Evolutionary conservation across 1,140 invertebrate species (phyloP).

Genomic region (Eurosta solidaginis): DNA sequence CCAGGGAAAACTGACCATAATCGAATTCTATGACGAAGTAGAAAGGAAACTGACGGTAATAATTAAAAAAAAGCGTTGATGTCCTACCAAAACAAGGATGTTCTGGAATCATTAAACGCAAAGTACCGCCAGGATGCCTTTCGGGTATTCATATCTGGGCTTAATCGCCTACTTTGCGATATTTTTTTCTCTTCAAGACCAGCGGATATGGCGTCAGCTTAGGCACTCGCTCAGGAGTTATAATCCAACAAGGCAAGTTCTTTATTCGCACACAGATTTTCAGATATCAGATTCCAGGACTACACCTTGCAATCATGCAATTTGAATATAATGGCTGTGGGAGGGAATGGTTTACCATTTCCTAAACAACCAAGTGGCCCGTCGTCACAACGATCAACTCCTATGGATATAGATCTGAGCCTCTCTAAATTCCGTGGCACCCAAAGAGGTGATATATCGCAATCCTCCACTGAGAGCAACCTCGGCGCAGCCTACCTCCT

Average conservation of each 20-base stretch:
- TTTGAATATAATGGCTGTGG: not conserved
- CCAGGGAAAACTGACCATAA: constrained; percentile 15
- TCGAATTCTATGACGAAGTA: constrained; percentile 33
- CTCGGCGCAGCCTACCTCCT: too few species aligned
- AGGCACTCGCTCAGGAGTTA: constrained; percentile 37
- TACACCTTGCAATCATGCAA: not conserved
- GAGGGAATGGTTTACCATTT: not conserved
- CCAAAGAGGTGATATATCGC: too few species aligned
- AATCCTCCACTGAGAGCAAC: too few species aligned
- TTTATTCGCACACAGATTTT: constrained; percentile 33
- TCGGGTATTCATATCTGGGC: constrained; percentile 33
- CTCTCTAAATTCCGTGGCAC: not conserved
- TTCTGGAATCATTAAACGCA: too few species aligned
- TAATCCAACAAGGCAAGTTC: constrained; percentile 36
- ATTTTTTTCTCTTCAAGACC: constrained; percentile 35
- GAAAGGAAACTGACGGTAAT: constrained; percentile 34
- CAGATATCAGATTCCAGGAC: constrained; percentile 17
- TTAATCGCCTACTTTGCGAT: constrained; percentile 17
- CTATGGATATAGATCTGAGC: not conserved
- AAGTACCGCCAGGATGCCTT: too few species aligned
- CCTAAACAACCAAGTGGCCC: too few species aligned
- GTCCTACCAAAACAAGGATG: too few species aligned
- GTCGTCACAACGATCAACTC: not conserved
- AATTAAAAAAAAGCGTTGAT: too few species aligned
- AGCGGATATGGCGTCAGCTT: constrained; percentile 34